These are phyloP conservation scores for Smithornis capensis DNA, from an alignment of 2,113 vertebrate genomes.

Conservation along the genomic window DNA sequence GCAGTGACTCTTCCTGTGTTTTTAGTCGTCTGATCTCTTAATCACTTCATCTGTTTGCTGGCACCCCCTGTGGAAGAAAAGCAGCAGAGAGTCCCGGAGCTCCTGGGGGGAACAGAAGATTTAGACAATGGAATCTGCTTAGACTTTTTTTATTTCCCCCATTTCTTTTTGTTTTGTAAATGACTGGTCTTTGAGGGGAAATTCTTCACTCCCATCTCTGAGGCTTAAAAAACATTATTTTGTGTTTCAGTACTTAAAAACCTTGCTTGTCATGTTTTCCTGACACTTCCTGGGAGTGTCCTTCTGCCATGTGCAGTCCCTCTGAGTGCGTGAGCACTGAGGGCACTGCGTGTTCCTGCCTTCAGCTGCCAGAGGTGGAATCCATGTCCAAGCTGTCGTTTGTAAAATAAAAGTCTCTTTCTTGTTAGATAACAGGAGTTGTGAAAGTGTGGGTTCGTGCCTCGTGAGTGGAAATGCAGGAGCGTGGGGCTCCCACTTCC, in stretches of 20 bases:
- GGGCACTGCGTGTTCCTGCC: fast-evolving
- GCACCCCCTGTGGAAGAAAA: background rate
- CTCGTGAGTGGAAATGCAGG: fast-evolving
- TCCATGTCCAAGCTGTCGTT: fast-evolving
- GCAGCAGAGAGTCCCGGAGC: background rate
- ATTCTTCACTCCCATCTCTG: background rate
- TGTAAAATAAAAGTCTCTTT: conserved; percentile 27
- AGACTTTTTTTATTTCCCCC: fast-evolving
- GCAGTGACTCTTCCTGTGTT: too few relatives aligned
- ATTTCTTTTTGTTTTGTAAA: background rate
- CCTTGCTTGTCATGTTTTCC: background rate
- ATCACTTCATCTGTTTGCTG: background rate
- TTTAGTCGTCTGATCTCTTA: background rate
- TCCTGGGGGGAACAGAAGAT: background rate
- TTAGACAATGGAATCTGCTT: background rate
- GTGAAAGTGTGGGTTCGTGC: background rate
- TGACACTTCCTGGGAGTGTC: fast-evolving
- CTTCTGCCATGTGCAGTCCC: background rate
- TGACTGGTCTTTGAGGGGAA: background rate
- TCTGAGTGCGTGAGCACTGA: fast-evolving
- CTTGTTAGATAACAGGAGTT: background rate
- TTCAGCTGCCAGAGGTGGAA: background rate
- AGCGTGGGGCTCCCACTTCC: background rate
- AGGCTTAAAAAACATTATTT: background rate
- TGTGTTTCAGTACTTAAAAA: background rate